phyloP scores from a whole-genome alignment of 2,797 vertebrate genomes.

The Nannoperca australis region DNA sequence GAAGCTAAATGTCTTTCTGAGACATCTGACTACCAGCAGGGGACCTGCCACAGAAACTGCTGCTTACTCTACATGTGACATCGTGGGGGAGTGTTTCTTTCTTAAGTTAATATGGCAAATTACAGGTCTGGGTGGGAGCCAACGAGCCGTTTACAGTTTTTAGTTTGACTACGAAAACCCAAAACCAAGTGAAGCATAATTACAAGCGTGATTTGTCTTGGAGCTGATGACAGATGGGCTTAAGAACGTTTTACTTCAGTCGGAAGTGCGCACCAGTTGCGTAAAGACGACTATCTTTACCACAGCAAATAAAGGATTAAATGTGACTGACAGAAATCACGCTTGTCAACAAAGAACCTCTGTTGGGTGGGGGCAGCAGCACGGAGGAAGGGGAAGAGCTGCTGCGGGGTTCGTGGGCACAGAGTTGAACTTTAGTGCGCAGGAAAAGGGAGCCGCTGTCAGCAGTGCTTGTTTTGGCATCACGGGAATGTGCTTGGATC shows the following conservation, averaged over 20 bases:
- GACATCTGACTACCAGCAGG: slow-evolving; percentile 37
- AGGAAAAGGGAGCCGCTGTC: slow-evolving; percentile 87
- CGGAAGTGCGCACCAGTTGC: slow-evolving; percentile 41
- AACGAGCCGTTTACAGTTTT: slow-evolving; percentile 24
- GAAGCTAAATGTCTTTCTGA: slow-evolving; percentile 52
- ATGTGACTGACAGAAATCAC: slow-evolving; percentile 68
- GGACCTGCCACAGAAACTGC: slow-evolving; percentile 43
- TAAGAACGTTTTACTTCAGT: slow-evolving; percentile 22
- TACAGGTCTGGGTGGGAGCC: slow-evolving; percentile 28
- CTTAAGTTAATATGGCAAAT: slow-evolving; percentile 43
- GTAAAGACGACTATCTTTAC: slow-evolving; percentile 31
- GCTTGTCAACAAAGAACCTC: slow-evolving; percentile 78
- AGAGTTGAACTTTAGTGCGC: slow-evolving; percentile 84
- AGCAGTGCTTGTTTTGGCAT: slow-evolving; percentile 91
- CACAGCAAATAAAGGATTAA: slow-evolving; percentile 49
- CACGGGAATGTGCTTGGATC: slow-evolving; percentile 89
- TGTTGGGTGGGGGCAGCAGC: slow-evolving; percentile 61
- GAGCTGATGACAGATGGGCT: slow-evolving; percentile 45
- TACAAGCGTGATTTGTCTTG: slow-evolving; percentile 52
- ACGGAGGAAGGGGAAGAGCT: slow-evolving; percentile 20
- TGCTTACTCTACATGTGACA: slow-evolving; percentile 30
- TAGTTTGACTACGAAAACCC: slow-evolving; percentile 34
- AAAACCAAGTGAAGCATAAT: slow-evolving; percentile 53
- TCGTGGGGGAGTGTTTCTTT: slow-evolving; percentile 16
- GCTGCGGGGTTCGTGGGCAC: slow-evolving; percentile 68